A percentile compares a stretch with the other conserved stretches of the same genome.
These are phyloP conservation scores for Raja brachyura DNA, from an alignment of 2,113 vertebrate genomes.

Conservation along the genomic window DNA sequence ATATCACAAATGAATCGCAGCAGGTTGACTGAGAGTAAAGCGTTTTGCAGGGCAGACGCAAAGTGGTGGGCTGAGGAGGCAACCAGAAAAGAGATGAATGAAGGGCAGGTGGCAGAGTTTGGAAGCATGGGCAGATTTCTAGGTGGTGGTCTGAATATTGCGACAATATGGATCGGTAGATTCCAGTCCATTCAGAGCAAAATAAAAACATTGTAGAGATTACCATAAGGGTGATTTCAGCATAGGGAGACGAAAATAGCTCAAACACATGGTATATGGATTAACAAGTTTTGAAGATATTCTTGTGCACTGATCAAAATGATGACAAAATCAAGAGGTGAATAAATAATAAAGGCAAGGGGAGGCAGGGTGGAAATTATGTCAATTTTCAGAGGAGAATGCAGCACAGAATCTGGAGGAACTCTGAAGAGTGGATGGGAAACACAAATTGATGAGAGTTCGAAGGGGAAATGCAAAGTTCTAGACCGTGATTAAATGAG, in stretches of 20 bases:
- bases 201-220: neutral
- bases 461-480: neutral
- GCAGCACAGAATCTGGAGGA: neutral
- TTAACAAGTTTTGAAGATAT: neutral
- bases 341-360: neutral
- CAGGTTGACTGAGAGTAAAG: neutral
- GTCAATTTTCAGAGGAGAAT: neutral
- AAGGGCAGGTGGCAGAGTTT: neutral
- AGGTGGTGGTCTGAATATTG: neutral
- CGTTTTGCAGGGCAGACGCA: neutral
- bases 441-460: neutral
- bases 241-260: neutral
- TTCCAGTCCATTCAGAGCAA: neutral
- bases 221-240: neutral
- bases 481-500: neutral
- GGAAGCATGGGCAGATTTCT: neutral
- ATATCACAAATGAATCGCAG: neutral
- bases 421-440: neutral
- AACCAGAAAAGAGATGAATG: neutral
- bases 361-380: neutral
- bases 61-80: neutral
- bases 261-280: neutral
- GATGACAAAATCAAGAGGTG: neutral
- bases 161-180: neutral
- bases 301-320: neutral